phyloP scores from a whole-genome alignment of 2,797 vertebrate species.

The Leucoraja ocellata region DNA sequence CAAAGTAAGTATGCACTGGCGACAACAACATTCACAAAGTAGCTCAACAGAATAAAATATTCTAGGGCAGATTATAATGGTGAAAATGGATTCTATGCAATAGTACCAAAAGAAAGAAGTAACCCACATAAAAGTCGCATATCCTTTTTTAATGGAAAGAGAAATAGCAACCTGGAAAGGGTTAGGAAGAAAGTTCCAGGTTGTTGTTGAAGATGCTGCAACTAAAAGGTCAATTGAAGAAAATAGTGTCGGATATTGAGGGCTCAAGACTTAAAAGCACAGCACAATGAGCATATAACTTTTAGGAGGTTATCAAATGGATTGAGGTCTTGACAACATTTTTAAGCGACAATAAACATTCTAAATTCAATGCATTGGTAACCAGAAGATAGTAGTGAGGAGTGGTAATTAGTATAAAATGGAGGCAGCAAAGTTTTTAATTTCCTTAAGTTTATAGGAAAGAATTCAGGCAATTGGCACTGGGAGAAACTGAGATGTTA shows the following conservation, averaged over 20 bases:
- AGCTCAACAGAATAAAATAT: neutral
- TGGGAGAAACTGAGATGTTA: neutral
- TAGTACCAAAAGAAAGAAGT: neutral
- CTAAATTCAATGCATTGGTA: neutral
- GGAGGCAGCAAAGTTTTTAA: neutral
- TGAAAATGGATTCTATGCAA: neutral
- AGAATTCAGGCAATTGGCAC: neutral
- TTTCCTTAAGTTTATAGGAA: neutral
- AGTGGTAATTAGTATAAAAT: neutral
- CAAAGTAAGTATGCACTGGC: constrained; percentile 5
- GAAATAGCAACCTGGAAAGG: neutral
- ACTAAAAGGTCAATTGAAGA: neutral
- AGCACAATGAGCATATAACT: too few relatives aligned
- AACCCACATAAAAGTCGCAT: neutral
- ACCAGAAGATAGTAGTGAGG: neutral
- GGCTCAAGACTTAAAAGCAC: neutral
- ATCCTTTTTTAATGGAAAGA: neutral
- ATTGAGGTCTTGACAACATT: neutral
- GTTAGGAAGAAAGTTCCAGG: neutral
- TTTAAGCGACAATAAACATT: neutral
- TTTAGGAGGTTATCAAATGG: neutral
- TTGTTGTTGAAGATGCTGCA: neutral
- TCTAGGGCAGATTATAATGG: neutral
- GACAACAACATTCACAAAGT: neutral
- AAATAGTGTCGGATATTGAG: neutral